A percentile compares a stretch with the other conserved stretches of the same genome.
phyloP scores from a whole-genome alignment of 2,113 vertebrate species.

The Sorex araneus region DNA sequence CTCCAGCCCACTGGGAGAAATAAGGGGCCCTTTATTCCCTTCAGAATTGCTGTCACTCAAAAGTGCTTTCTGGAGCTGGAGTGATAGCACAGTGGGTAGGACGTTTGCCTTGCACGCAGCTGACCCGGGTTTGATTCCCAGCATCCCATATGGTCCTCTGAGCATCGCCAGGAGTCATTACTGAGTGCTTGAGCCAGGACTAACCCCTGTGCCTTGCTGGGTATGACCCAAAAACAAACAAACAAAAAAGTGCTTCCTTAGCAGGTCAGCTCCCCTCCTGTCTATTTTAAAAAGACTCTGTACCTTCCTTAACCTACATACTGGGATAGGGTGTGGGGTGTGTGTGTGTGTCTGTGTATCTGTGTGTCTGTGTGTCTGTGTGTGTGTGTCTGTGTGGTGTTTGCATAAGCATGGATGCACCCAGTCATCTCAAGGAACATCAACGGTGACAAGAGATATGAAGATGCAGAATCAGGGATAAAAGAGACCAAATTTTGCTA shows the following conservation, averaged over 20 bases:
- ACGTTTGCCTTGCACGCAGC: too few relatives aligned
- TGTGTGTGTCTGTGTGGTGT: neutral
- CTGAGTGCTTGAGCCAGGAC: too few relatives aligned
- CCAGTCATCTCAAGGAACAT: slow-evolving; percentile 65
- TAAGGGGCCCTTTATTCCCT: neutral
- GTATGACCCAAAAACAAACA: too few relatives aligned
- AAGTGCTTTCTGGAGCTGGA: too few relatives aligned
- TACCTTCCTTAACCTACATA: slow-evolving; percentile 37
- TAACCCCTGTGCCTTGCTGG: too few relatives aligned
- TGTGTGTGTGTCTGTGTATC: neutral
- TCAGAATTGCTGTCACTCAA: neutral
- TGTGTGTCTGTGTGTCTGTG: neutral
- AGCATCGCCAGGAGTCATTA: too few relatives aligned
- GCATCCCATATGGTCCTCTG: too few relatives aligned
- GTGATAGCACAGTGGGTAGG: too few relatives aligned
- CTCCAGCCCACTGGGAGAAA: neutral
- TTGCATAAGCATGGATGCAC: too few relatives aligned
- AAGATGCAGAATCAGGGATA: slow-evolving; percentile 86
- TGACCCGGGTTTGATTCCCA: too few relatives aligned
- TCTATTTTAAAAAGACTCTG: slow-evolving; percentile 26
- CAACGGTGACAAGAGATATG: slow-evolving; percentile 78
- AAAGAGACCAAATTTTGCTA: slow-evolving; percentile 89
- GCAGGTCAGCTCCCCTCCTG: slow-evolving; percentile 37
- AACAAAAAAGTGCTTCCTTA: too few relatives aligned
- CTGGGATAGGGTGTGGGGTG: neutral